These are phyloP conservation scores for Caenorhabditis virilis DNA, from an alignment of 2,888 invertebrate genomes.

Conservation along the genomic window DNA sequence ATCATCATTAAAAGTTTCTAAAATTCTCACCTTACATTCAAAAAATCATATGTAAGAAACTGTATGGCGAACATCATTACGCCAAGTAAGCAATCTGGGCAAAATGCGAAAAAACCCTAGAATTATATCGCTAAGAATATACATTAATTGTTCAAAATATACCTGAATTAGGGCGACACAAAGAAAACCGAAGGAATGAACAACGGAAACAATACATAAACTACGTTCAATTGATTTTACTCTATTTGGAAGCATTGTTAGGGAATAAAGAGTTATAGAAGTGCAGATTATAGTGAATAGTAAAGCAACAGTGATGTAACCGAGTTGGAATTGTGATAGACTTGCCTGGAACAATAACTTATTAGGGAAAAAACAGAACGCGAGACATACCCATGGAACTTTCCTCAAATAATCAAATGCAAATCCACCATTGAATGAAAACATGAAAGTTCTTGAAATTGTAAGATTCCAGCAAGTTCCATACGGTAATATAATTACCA, in stretches of 20 bases:
- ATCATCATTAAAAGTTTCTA: not conserved
- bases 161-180: constrained; percentile 21
- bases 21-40: constrained; percentile 12
- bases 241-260: constrained; percentile 6
- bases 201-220: constrained; percentile 6
- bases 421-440: constrained; percentile 4
- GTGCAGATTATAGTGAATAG: constrained; percentile 15
- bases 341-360: constrained; percentile 22
- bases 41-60: constrained; percentile 14
- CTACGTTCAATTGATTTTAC: constrained; percentile 17
- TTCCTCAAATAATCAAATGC: not conserved
- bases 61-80: constrained; percentile 11
- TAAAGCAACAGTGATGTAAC: constrained; percentile 8
- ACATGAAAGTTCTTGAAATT: constrained; percentile 2
- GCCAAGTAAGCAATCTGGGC: constrained; percentile 4
- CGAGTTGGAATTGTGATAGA: constrained; percentile 11
- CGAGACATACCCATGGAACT: constrained; percentile 16
- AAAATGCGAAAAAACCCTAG: constrained; percentile 21
- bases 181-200: constrained; percentile 14
- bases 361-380: too few species aligned
- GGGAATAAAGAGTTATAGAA: constrained; percentile 10
- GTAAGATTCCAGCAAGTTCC: constrained; percentile 12
- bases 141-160: too few species aligned
- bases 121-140: constrained; percentile 8
- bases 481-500: constrained; percentile 1